Conservation (phyloP, 2,113 vertebrate genomes). For the Bufo gargarizans region DNA sequence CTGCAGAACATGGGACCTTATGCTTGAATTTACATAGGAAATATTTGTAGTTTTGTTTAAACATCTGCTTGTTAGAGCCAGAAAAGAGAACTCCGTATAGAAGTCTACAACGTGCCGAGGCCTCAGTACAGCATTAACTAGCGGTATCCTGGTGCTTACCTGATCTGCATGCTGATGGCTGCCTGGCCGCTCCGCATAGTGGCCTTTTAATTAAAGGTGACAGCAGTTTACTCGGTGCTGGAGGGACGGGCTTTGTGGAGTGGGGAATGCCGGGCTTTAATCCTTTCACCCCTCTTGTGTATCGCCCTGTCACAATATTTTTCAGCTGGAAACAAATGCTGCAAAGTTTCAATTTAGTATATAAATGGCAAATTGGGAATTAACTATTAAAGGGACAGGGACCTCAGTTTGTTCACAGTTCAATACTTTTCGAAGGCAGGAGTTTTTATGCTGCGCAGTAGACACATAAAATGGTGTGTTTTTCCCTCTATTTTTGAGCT, state of each 20-base stretch:
- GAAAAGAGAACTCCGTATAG: background rate
- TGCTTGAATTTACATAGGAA: background rate
- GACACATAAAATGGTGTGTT: too few species aligned
- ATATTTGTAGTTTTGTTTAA: background rate
- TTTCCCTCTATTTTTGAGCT: too few species aligned
- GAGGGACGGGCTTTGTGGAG: background rate
- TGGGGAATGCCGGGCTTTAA: background rate
- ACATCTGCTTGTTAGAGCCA: background rate
- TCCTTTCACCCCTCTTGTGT: background rate
- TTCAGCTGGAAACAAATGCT: background rate
- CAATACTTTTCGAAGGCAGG: too few species aligned
- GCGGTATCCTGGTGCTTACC: background rate
- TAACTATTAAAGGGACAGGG: background rate
- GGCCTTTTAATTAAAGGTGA: conserved; percentile 26
- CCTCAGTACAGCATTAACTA: background rate
- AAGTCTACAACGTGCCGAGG: background rate
- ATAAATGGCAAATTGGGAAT: background rate
- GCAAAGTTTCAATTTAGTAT: background rate
- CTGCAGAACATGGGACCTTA: background rate
- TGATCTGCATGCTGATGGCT: conserved; percentile 45
- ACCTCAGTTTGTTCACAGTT: background rate
- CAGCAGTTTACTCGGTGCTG: conserved; percentile 23
- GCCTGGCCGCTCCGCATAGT: conserved; percentile 18
- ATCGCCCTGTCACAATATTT: conserved; percentile 1
- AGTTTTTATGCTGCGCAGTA: too few species aligned